A percentile compares a stretch with the other conserved stretches of the same genome.
phyloP scores from a whole-genome alignment of 2,113 vertebrate genomes.

The Sinocyclocheilus grahami region DNA sequence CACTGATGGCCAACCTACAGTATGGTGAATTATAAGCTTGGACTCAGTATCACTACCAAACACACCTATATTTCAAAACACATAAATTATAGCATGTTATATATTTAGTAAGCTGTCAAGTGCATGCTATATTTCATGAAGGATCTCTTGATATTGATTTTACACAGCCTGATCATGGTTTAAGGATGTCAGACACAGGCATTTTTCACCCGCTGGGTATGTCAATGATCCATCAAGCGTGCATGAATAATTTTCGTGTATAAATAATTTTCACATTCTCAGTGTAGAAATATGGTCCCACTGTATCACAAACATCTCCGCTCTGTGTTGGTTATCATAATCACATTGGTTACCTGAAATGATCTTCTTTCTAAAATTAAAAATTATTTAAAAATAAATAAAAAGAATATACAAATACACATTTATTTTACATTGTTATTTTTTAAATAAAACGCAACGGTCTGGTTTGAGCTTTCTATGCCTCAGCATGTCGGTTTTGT shows the following conservation, averaged over 20 bases:
- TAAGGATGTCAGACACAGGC: constrained; percentile 28
- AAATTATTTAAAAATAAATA: no score
- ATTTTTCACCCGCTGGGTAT: constrained; percentile 12
- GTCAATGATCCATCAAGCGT: not conserved
- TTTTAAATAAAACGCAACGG: not conserved
- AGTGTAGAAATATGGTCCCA: not conserved
- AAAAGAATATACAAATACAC: no score
- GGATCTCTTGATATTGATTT: constrained; percentile 32
- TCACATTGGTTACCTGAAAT: not conserved
- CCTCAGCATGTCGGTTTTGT: not conserved
- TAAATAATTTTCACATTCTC: not conserved
- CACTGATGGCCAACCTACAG: not conserved
- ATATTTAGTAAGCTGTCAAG: constrained; percentile 19
- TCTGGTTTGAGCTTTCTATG: not conserved
- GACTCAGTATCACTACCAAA: not conserved
- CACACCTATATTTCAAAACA: constrained; percentile 12
- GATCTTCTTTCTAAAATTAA: no score
- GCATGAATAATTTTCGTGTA: not conserved
- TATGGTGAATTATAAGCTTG: not conserved
- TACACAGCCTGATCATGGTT: constrained; percentile 35
- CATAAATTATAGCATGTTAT: constrained; percentile 12
- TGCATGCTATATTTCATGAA: not conserved
- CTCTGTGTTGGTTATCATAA: not conserved
- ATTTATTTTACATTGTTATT: not conserved
- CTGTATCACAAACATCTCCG: not conserved